Evolutionary conservation across 2,797 vertebrate genomes (phyloP), one percentile per base, ranked within the genome.

Genomic region (Bradypodion pumilum): DNA sequence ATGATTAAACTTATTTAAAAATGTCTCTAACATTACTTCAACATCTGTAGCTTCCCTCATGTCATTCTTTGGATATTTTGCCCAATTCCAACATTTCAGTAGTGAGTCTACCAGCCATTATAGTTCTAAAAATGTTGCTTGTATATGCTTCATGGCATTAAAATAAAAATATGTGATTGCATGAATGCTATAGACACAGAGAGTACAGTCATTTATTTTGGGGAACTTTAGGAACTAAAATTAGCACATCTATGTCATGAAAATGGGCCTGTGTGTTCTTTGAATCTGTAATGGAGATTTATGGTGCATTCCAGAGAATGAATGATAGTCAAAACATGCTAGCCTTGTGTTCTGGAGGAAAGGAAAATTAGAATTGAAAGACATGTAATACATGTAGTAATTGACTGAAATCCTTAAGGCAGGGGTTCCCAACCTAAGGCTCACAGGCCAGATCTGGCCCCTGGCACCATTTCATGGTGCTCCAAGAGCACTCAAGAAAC

Each of bases 191-290:
- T 15, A 21, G 42, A 40, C 29, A 23, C 19, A 56, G 7, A 62
- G 62, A 49, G 46, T 49, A 49, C 21, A 68, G 2, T 44, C 27
- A 21, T 27, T 7, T 1, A 42, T 72, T 63, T 63, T 49, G 25
- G n/a, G 32, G 59, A 29, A 44, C 78, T 68, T 63, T 63, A 19
- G 6, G 37, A 78, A 37, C 37, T 62, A 49, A 78, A 60, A 59
- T 88, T 86, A 94, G 93, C 90, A 78, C 88, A 90, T 92, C 90
- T 62, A 83, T 81, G 85, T 93, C 92, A 94, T 92, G 92, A 94
- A 94, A 93, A 93, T n/a, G n/a, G n/a, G n/a, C n/a, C n/a, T n/a
- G n/a, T n/a, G n/a, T n/a, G n/a, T n/a, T n/a, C n/a, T n/a, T n/a
- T n/a, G n/a, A n/a, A n/a, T n/a, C n/a, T n/a, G n/a, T n/a, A n/a